These are phyloP conservation scores for Galemys pyrenaicus DNA, from an alignment of 2,113 vertebrate species.

Conservation along the genomic window DNA sequence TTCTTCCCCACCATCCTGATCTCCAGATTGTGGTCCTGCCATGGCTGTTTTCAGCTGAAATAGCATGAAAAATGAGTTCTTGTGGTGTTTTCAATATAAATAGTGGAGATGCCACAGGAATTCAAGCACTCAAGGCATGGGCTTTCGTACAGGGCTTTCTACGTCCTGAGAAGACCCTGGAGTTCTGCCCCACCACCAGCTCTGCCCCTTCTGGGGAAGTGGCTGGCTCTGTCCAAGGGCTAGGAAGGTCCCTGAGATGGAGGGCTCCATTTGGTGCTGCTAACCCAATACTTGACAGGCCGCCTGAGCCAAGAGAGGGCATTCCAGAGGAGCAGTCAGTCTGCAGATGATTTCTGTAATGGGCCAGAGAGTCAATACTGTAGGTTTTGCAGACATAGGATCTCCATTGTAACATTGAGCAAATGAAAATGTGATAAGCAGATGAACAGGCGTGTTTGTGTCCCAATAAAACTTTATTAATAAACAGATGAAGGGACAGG, in stretches of 20 bases:
- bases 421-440: background rate
- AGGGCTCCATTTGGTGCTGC: background rate
- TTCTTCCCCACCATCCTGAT: background rate
- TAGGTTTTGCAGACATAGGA: accelerated
- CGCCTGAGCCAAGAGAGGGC: too few relatives aligned
- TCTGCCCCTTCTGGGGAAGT: background rate
- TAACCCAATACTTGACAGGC: background rate
- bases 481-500: background rate
- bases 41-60: slow-evolving; percentile 69
- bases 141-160: slow-evolving; percentile 42
- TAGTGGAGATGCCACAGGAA: slow-evolving; percentile 69
- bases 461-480: slow-evolving; percentile 34
- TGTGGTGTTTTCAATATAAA: slow-evolving; percentile 78
- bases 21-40: slow-evolving; percentile 40
- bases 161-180: slow-evolving; percentile 73
- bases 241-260: background rate
- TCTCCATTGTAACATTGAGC: background rate
- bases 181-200: background rate
- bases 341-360: background rate
- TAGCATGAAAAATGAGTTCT: slow-evolving; percentile 71
- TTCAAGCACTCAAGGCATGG: slow-evolving; percentile 49
- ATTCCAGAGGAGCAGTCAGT: too few relatives aligned
- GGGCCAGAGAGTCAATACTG: background rate
- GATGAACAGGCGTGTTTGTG: background rate
- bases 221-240: background rate